Percentiles rank a stretch among this genome's conserved stretches.
These are phyloP conservation scores for Balearica regulorum DNA, from an alignment of 2,797 vertebrate species.

Conservation along the genomic window DNA sequence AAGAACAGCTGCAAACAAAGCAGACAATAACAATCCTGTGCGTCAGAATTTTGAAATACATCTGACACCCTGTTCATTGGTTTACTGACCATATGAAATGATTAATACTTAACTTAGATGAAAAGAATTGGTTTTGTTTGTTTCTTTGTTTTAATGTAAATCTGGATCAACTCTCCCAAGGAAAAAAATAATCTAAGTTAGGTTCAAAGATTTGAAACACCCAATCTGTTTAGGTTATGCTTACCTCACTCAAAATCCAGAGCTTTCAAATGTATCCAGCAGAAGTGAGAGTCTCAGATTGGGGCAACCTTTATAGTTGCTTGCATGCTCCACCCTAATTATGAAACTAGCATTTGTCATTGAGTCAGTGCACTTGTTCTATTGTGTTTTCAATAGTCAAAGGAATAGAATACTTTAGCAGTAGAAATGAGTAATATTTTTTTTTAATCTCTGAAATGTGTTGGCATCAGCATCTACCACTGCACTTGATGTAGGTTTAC, in stretches of 20 bases:
- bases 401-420: background rate
- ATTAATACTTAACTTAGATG: background rate
- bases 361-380: conserved; percentile 40
- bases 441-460: background rate
- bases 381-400: background rate
- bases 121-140: background rate
- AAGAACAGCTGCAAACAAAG: conserved; percentile 28
- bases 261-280: background rate
- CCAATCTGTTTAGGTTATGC: background rate
- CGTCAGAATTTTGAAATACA: background rate
- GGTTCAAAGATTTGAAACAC: background rate
- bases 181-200: background rate
- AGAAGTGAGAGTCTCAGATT: background rate
- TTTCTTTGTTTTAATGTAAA: background rate
- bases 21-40: background rate
- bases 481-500: background rate
- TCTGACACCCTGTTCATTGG: background rate
- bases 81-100: background rate
- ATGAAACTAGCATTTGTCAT: conserved; percentile 60
- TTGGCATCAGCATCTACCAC: background rate
- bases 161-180: background rate
- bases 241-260: conserved; percentile 50
- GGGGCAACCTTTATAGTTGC: conserved; percentile 68
- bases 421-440: background rate
- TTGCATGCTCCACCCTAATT: conserved; percentile 66